Conservation (phyloP, 2,797 vertebrate genomes). For the Glyptemys insculpta region DNA sequence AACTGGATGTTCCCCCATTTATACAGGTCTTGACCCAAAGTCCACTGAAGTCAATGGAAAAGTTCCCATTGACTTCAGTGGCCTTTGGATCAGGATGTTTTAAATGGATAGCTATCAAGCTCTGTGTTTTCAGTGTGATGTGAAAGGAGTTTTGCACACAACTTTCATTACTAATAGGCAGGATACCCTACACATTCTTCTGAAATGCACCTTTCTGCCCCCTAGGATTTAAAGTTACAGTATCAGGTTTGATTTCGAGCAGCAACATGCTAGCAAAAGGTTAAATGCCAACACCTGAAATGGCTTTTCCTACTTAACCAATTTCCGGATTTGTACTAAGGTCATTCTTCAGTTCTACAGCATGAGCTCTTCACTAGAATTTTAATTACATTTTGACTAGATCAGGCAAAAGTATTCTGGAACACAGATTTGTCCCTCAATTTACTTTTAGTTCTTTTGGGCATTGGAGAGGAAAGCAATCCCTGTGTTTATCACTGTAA, state of each 20-base stretch:
- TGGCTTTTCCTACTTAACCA: neutral
- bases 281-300: slow-evolving; percentile 11
- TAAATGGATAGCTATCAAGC: neutral
- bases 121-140: neutral
- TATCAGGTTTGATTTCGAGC: slow-evolving; percentile 4
- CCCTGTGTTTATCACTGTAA: neutral
- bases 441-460: neutral
- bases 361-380: slow-evolving; percentile 8
- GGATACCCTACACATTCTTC: neutral
- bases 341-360: slow-evolving; percentile 42
- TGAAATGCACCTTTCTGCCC: neutral
- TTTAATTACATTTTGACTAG: slow-evolving; percentile 27
- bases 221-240: slow-evolving; percentile 36
- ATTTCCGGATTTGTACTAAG: slow-evolving; percentile 1
- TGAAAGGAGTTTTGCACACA: neutral
- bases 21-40: neutral
- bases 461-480: neutral
- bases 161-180: neutral
- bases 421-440: neutral
- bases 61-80: neutral
- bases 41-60: neutral
- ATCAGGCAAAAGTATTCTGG: slow-evolving; percentile 9
- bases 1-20: neutral
- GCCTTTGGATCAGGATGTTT: neutral
- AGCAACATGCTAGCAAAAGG: slow-evolving; percentile 6